Evolutionary conservation across 23 tunicate genomes (phyloP), one percentile per base, ranked within the genome.

Genomic region (Phallusia fumigata): DNA sequence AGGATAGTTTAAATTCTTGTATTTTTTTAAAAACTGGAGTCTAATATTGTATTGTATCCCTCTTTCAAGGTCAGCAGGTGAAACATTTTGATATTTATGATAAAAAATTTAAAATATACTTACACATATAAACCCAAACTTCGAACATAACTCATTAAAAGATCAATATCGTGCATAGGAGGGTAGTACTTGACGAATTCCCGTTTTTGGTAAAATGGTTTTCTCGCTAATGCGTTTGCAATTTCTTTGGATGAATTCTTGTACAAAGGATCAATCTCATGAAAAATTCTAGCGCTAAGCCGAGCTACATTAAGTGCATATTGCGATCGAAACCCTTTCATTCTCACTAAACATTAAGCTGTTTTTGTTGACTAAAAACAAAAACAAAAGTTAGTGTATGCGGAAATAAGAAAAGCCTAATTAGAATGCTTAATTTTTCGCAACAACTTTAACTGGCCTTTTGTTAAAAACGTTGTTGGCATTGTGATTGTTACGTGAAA

Each of bases 271-370:
- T 58, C 35, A 0, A 79, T 30, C 44, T 83, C 86, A 15, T 65
- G 52, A 44, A 83, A 83, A 73, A 83, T 83, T 75, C 78, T 44
- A 19, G 86, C 78, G 74, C 86, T 83, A n/a, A 83, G n/a, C 0
- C 65, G 80, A 21, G 79, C 79, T 53, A 83, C 74, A 47, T 74
- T 79, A 24, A 45, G 32, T 40, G 86, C 86, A 83, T 83, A 83
- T 30, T 83, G 33, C 21, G 86, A 75, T 58, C 15, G 28, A 58
- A 58, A 22, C 26, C 69, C 16, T 13, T 58, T 58, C 69, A 58
- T 58, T 58, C 69, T 58, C 26, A 6, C 69, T 40, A 40, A 40
- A 40, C 47, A 40, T 40, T 40, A 10, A 40, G 10, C 47, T 40
- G 47, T 40, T 40, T 40, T 40, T 40, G 8, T 10, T 40, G 5